Evolutionary conservation across 2,888 invertebrate genomes (phyloP), one percentile per base, ranked within the genome.

Genomic region (Dolomedes plantarius): DNA sequence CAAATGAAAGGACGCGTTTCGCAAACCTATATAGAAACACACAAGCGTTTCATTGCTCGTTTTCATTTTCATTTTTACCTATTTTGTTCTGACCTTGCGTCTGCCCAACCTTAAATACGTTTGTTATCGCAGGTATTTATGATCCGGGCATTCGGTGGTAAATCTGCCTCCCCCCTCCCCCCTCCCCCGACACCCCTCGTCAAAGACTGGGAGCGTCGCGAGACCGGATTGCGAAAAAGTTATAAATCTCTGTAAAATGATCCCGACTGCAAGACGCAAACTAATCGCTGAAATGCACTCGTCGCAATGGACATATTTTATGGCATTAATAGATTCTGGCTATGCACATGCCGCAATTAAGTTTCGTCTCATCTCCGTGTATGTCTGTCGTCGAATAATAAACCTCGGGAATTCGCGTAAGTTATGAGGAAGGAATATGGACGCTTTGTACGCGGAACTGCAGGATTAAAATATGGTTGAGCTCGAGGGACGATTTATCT

Each of bases 271-370:
- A 46, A n/a, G 46, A 46, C 46, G 9, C 46, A n/a, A n/a, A 16
- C 46, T 46, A 46, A 46, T 46, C 46, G n/a, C 46, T n/a, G 16
- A 46, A 11, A 46, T 46, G n/a, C 46, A 16, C 9, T 29, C 39
- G 31, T 9, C 31, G 19, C n/a, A n/a, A n/a, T n/a, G 39, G 64
- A 67, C 6, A 28, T 56, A 32, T 41, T 76, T 76, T 71, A 80
- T 80, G 73, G 64, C 32, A 73, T 72, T 73, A 73, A 80, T 80
- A 80, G 80, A 80, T 73, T 80, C 65, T 46, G 36, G 32, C 50
- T 23, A 65, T 72, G 36, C 31, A 32, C 65, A 64, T 28, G 9
- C 28, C 13, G 28, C 73, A 69, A 72, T 80, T 80, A 80, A 19
- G 80, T 16, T n/a, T n/a, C 9, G 16, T 46, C n/a, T n/a, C 16